Percentiles rank a stretch among this genome's conserved stretches.
These are phyloP conservation scores for Mugil cephalus DNA, from an alignment of 2,113 vertebrate genomes.

Conservation along the genomic window DNA sequence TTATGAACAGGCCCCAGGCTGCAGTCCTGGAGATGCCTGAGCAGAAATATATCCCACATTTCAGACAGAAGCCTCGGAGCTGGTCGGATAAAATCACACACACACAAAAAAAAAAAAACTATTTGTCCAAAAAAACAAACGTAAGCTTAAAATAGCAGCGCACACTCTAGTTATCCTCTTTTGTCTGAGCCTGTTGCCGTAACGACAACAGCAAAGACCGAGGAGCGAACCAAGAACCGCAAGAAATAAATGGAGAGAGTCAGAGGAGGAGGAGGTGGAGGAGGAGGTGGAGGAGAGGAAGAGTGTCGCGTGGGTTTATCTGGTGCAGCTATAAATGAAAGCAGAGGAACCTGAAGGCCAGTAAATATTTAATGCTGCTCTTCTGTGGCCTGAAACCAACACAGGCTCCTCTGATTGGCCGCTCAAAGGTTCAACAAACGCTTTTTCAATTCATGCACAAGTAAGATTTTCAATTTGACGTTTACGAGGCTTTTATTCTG, in stretches of 20 bases:
- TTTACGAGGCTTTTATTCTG: too few relatives aligned
- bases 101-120: constrained; percentile 16
- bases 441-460: too few relatives aligned
- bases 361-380: constrained; percentile 74
- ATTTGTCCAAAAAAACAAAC: not conserved
- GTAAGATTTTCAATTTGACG: too few relatives aligned
- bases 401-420: constrained; percentile 4
- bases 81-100: constrained; percentile 15
- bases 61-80: constrained; percentile 12
- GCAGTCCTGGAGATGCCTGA: constrained; percentile 31
- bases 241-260: not conserved
- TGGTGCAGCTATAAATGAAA: constrained; percentile 27
- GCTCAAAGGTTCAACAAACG: not conserved
- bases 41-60: constrained; percentile 5
- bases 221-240: not conserved
- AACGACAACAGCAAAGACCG: constrained; percentile 44
- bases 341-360: constrained; percentile 49
- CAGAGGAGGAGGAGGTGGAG: too few relatives aligned
- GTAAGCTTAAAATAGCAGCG: constrained; percentile 48
- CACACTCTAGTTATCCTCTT: constrained; percentile 25
- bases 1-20: constrained; percentile 19
- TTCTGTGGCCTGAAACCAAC: constrained; percentile 44
- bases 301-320: constrained; percentile 33
- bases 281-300: not conserved
- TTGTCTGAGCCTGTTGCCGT: constrained; percentile 54